phyloP scores from a whole-genome alignment of 2,113 vertebrate genomes.

The Pituophis catenifer region DNA sequence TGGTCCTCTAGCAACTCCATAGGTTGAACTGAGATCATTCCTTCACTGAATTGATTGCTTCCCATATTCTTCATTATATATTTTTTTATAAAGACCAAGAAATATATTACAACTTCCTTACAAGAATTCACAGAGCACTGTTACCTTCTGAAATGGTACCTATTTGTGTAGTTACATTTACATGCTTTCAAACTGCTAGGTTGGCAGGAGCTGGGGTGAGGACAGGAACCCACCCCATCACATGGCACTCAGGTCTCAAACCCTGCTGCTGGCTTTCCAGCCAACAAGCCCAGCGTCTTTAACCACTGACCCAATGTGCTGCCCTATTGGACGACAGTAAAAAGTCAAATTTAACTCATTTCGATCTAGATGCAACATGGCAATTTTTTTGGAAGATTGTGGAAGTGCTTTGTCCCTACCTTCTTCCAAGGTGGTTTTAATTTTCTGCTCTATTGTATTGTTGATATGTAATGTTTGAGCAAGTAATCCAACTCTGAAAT shows the following conservation, averaged over 20 bases:
- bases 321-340: background rate
- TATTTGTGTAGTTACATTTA: background rate
- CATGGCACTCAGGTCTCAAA: background rate
- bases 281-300: background rate
- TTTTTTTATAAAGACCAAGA: background rate
- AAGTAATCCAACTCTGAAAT: background rate
- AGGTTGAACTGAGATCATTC: background rate
- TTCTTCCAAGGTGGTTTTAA: background rate
- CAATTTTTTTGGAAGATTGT: background rate
- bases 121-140: background rate
- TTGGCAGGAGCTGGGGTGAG: background rate
- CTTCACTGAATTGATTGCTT: background rate
- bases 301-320: background rate
- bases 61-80: background rate
- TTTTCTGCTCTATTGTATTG: background rate
- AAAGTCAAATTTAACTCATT: background rate
- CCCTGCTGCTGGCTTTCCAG: background rate
- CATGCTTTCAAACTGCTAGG: background rate
- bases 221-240: background rate
- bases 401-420: background rate
- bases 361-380: background rate
- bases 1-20: background rate
- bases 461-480: background rate
- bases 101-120: background rate
- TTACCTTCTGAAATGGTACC: background rate